Evolutionary conservation across 2,888 invertebrate species (phyloP), one percentile per base, ranked within the genome.

Genomic region (Altica lythri): DNA sequence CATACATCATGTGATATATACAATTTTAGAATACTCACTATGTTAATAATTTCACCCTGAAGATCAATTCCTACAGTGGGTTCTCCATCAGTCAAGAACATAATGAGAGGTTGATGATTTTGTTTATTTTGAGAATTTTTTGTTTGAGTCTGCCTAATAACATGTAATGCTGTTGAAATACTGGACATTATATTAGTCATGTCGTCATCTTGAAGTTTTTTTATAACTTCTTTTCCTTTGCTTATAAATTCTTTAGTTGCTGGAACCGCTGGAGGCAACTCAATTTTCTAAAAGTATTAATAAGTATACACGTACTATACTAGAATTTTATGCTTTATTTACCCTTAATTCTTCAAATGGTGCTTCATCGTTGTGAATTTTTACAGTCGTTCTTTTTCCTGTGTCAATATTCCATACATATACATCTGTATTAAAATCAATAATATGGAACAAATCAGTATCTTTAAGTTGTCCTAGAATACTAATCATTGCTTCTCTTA

Each of bases 41-140:
- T 25, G 6, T 27, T 19, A 5, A 10, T 35, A 27, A 47, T 47
- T 18, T 47, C 37, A 1, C 14, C 16, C 2, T 35, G 25, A n/a
- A 25, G 2, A 0, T 1, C 10, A 5, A 16, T 37, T 27, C 37
- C 83, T 1, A 82, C 80, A 1, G 83, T 85, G 3, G 85, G 81
- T 62, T 84, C 83, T 32, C 86, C 85, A 72, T 86, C 85, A 1
- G 85, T 85, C 57, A 86, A 72, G 76, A 86, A 86, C 37, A 85
- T 80, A 34, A 86, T 81, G 44, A 85, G 81, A 0, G 85, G 83
- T 72, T 84, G 83, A 59, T 80, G 71, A 2, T 72, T 43, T 17
- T 60, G 47, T n/a, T 61, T 55, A n/a, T 65, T 53, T 6, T 60
- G 54, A 32, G 60, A 60, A 9, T 64, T 61, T 32, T 58, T 45